A percentile compares a stretch with the other conserved stretches of the same genome.
Evolutionary conservation across 2,888 invertebrate genomes (phyloP).

Genomic region (Hirtodrosophila cameraria): DNA sequence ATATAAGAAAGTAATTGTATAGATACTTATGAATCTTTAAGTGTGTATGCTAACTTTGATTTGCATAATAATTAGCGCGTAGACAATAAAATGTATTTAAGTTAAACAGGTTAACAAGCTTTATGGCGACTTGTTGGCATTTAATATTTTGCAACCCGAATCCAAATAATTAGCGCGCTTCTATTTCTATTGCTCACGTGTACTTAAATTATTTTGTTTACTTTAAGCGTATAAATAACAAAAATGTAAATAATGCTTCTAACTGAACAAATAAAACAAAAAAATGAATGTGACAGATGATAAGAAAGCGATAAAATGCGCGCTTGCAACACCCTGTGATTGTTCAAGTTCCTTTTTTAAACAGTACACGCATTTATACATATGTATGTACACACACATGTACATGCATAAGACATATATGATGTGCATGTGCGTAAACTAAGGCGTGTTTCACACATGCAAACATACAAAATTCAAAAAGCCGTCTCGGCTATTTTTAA

Average conservation of each 20-base stretch:
- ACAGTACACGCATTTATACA: constrained; percentile 7
- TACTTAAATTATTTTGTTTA: background rate
- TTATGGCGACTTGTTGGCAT: background rate
- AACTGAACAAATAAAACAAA: constrained; percentile 11
- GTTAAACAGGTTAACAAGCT: no score
- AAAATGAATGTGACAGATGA: constrained; percentile 31
- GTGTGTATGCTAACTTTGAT: background rate
- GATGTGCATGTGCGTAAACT: constrained; percentile 33
- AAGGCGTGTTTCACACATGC: constrained; percentile 44
- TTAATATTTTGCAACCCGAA: background rate
- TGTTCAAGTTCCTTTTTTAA: constrained; percentile 18
- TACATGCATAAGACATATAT: no score
- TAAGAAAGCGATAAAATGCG: constrained; percentile 22
- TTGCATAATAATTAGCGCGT: background rate
- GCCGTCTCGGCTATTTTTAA: constrained; percentile 66
- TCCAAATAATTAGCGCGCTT: background rate
- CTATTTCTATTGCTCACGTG: constrained; percentile 14
- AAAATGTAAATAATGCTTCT: constrained; percentile 24
- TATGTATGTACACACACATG: constrained; percentile 4
- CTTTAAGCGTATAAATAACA: background rate
- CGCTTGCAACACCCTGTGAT: constrained; percentile 37
- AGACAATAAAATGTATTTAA: background rate
- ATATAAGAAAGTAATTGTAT: background rate
- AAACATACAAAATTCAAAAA: constrained; percentile 27
- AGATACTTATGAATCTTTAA: background rate